Conservation (phyloP, 2,113 vertebrate species). For the Steatornis caripensis region DNA sequence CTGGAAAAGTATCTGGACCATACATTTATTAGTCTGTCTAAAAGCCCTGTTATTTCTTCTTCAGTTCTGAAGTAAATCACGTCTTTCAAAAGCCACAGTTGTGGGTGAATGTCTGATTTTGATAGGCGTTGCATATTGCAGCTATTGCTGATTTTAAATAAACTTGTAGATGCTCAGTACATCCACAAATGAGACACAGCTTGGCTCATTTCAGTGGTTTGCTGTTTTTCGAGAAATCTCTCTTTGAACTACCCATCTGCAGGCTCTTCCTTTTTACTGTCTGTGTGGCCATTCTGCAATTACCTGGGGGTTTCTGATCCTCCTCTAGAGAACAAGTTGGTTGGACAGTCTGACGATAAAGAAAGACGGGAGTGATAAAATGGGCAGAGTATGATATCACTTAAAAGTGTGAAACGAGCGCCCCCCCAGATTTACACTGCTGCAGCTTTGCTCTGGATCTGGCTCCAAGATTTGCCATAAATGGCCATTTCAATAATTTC, state of each 20-base stretch:
- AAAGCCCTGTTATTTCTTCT: conserved; percentile 55
- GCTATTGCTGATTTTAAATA: conserved; percentile 39
- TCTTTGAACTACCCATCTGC: conserved; percentile 60
- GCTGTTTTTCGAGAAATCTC: conserved; percentile 6
- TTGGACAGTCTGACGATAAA: not conserved
- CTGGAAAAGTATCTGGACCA: conserved; percentile 49
- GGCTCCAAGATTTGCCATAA: not conserved
- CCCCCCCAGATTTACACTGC: not conserved
- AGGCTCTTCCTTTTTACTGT: conserved; percentile 58
- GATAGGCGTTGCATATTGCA: conserved; percentile 27
- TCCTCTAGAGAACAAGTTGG: conserved; percentile 35
- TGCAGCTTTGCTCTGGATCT: not conserved
- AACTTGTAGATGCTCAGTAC: not conserved
- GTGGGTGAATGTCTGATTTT: conserved; percentile 19
- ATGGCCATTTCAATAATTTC: not conserved
- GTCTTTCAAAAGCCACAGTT: conserved; percentile 36
- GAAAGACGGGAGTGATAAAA: conserved; percentile 48
- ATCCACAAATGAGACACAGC: conserved; percentile 30
- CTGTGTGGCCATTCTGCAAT: conserved; percentile 59
- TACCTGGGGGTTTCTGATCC: conserved; percentile 60
- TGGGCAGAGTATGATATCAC: conserved; percentile 6
- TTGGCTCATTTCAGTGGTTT: conserved; percentile 34
- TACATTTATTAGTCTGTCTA: conserved; percentile 45
- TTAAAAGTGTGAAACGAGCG: not conserved
- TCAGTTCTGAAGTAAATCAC: conserved; percentile 47